Percentiles rank a stretch among this genome's conserved stretches.
phyloP scores from a whole-genome alignment of 2,888 invertebrate species.

The Acanthococcus lagerstroemiae region DNA sequence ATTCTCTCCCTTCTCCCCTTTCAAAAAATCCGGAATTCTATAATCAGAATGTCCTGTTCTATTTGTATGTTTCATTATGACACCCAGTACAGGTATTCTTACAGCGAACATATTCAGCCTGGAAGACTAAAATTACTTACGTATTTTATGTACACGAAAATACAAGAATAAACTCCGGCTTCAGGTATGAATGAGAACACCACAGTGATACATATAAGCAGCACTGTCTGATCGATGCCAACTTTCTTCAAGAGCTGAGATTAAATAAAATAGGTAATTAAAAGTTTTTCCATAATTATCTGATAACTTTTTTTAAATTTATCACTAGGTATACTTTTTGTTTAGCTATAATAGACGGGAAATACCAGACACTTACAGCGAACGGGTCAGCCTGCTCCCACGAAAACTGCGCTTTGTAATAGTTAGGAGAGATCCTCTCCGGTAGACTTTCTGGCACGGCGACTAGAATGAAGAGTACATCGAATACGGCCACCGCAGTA shows the following conservation, averaged over 20 bases:
- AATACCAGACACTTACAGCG: conserved; percentile 52
- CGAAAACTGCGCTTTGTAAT: conserved; percentile 82
- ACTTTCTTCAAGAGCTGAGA: conserved; percentile 70
- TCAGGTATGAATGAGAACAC: conserved; percentile 97
- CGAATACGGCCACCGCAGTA: conserved; percentile 87
- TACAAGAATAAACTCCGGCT: conserved; percentile 97
- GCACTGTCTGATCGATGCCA: conserved; percentile 87
- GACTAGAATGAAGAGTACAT: conserved; percentile 95
- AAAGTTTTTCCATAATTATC: too few relatives aligned
- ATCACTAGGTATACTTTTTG: too few relatives aligned
- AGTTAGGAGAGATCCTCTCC: background rate
- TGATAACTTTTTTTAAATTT: too few relatives aligned
- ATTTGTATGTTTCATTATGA: too few relatives aligned
- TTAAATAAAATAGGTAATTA: conserved; percentile 37
- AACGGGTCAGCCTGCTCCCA: conserved; percentile 99
- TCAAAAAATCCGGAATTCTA: too few relatives aligned
- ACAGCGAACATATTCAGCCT: background rate
- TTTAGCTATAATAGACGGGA: too few relatives aligned
- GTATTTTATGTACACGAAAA: conserved; percentile 96
- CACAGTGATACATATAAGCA: conserved; percentile 94
- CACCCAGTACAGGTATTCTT: background rate
- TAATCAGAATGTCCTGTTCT: too few relatives aligned
- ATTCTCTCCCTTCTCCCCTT: too few relatives aligned
- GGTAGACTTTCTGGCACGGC: conserved; percentile 97
- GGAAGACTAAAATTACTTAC: conserved; percentile 45